These are phyloP conservation scores for Leuctra nigra DNA, from an alignment of 2,888 invertebrate genomes.

Conservation along the genomic window DNA sequence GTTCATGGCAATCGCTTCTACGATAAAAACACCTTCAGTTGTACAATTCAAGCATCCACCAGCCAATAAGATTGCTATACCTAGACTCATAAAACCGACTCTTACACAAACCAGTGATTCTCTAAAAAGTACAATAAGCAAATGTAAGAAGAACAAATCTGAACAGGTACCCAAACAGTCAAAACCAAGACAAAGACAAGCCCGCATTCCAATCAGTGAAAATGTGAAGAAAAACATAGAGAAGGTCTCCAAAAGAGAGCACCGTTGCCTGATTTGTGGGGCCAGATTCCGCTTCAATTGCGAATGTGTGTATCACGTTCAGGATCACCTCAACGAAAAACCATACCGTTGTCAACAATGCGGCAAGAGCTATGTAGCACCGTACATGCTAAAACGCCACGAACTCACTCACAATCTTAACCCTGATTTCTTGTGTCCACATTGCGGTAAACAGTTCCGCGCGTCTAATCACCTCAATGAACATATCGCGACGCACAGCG, in stretches of 20 bases:
- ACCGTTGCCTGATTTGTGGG: background rate
- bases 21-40: too few species aligned
- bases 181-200: background rate
- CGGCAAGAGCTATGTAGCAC: background rate
- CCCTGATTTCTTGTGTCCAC: background rate
- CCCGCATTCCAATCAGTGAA: background rate
- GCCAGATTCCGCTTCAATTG: background rate
- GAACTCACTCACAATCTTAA: background rate
- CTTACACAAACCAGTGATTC: too few species aligned
- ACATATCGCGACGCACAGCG: background rate
- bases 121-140: too few species aligned
- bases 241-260: background rate
- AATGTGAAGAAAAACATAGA: background rate
- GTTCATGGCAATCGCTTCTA: too few species aligned
- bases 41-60: too few species aligned
- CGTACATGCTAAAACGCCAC: background rate
- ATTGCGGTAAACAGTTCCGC: background rate
- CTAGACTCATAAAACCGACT: too few species aligned
- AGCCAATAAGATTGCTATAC: too few species aligned
- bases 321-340: background rate
- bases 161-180: too few species aligned
- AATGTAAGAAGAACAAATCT: too few species aligned
- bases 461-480: background rate
- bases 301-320: constrained; percentile 3
- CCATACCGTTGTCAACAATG: background rate